Conservation (phyloP, 2,888 invertebrate genomes). For the Rotaria sp. region DNA sequence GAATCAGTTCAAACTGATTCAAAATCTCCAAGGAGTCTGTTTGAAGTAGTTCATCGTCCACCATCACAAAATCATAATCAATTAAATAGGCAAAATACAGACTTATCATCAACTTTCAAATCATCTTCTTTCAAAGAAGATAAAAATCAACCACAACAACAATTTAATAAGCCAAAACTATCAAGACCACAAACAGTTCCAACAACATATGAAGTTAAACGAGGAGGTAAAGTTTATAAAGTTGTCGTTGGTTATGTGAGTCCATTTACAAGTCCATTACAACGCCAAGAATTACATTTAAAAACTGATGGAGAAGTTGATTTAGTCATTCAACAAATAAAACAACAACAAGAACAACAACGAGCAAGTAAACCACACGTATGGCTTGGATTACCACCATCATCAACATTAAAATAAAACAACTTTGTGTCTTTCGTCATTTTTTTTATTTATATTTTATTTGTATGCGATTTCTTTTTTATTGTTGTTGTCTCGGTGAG, state of each 20-base stretch:
- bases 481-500: neutral
- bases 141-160: neutral
- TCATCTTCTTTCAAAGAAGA: neutral
- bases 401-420: neutral
- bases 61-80: neutral
- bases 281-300: neutral
- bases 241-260: constrained; percentile 10
- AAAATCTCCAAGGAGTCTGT: neutral
- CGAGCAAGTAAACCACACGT: neutral
- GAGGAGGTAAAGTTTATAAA: neutral
- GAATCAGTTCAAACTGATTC: no score
- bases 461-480: neutral
- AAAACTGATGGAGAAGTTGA: neutral
- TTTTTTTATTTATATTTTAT: no score
- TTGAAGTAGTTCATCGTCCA: constrained; percentile 1
- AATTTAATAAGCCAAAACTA: neutral
- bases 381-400: neutral
- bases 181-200: neutral
- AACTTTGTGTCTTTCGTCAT: no score
- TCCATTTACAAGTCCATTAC: neutral
- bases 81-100: neutral
- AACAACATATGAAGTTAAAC: constrained; percentile 5
- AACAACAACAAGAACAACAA: neutral
- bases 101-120: neutral
- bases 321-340: neutral